Evolutionary conservation across 2,113 vertebrate genomes (phyloP).

Genomic region (Pleuronectes platessa): DNA sequence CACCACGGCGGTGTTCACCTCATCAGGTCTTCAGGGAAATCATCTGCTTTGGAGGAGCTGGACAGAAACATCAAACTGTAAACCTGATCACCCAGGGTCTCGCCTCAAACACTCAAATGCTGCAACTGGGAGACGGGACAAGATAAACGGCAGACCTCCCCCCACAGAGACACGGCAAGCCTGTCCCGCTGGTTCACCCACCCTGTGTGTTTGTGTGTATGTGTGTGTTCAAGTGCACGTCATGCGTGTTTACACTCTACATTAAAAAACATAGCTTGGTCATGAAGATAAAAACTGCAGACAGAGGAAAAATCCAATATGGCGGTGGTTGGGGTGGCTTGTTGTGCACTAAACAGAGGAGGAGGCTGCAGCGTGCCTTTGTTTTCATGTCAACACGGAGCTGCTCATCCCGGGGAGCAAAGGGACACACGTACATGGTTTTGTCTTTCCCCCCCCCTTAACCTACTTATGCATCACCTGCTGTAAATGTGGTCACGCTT

Average conservation of each 20-base stretch:
- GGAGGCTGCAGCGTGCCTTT: conserved; percentile 66
- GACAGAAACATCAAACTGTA: conserved; percentile 13
- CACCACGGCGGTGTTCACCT: background rate
- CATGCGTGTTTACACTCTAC: conserved; percentile 33
- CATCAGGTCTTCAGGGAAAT: conserved; percentile 18
- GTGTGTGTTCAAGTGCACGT: background rate
- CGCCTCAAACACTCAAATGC: conserved; percentile 21
- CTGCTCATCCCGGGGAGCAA: conserved; percentile 40
- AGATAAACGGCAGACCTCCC: conserved; percentile 38
- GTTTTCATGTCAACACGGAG: conserved; percentile 80
- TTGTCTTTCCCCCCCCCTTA: conserved; percentile 19
- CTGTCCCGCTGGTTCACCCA: conserved; percentile 2
- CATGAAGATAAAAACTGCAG: conserved; percentile 48
- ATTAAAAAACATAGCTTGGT: background rate
- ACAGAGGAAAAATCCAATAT: conserved; percentile 49
- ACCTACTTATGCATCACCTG: conserved; percentile 32
- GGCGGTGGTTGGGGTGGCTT: conserved; percentile 37
- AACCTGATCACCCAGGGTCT: conserved; percentile 32
- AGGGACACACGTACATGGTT: conserved; percentile 18
- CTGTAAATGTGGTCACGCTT: conserved; percentile 8
- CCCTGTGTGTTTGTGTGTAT: conserved; percentile 19
- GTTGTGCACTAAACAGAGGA: conserved; percentile 78
- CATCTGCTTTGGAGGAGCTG: conserved; percentile 1
- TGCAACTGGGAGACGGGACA: conserved; percentile 6
- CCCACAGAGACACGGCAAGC: conserved; percentile 26